Percentiles rank a stretch among this genome's conserved stretches.
Conservation (phyloP, 2,888 invertebrate genomes). For the Formica aserva region DNA sequence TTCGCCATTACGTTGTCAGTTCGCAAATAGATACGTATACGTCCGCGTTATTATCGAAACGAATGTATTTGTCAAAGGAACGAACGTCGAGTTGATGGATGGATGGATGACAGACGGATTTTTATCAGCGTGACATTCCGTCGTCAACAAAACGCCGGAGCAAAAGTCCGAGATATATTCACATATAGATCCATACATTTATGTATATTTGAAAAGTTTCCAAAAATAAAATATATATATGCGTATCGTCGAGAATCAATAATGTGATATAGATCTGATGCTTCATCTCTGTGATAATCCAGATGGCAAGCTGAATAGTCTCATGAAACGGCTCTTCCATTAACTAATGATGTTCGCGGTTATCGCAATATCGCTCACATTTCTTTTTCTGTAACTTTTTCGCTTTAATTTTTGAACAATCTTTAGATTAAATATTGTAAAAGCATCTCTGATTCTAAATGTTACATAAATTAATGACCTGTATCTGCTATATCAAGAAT, state of each 20-base stretch:
- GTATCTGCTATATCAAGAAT: not conserved
- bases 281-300: conserved; percentile 67
- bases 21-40: conserved; percentile 37
- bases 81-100: conserved; percentile 28
- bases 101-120: conserved; percentile 35
- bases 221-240: conserved; percentile 10
- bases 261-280: conserved; percentile 73
- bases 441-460: not conserved
- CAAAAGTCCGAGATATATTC: conserved; percentile 1
- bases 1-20: conserved; percentile 47
- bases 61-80: conserved; percentile 36
- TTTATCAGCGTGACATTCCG: conserved; percentile 48
- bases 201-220: conserved; percentile 22
- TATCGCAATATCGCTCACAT: not conserved
- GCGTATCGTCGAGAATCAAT: conserved; percentile 63
- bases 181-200: not conserved
- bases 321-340: not conserved
- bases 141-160: conserved; percentile 41
- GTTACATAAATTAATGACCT: not conserved
- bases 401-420: not conserved
- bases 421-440: not conserved
- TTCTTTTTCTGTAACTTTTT: not conserved
- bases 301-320: conserved; percentile 73
- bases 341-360: not conserved
- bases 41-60: conserved; percentile 38